Evolutionary conservation across 2,888 invertebrate genomes (phyloP), one percentile per base, ranked within the genome.

Genomic region (Lasiommata megera): DNA sequence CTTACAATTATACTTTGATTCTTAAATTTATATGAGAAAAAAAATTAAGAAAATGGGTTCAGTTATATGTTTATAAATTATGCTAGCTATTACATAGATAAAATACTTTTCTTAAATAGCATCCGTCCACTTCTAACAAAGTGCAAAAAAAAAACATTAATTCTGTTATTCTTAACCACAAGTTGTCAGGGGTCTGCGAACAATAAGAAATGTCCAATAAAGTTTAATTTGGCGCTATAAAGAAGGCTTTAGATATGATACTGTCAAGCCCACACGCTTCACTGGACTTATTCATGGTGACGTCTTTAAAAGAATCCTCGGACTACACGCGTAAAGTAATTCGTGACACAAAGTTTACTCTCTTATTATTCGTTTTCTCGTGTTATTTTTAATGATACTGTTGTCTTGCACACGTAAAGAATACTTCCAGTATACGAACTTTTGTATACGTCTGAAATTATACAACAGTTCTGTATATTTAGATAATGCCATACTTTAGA

Each of bases 131-230:
- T n/a, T n/a, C n/a, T 28, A 47, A 14, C 52, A 40, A 46, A 62
- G 58, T 59, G 54, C 53, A 58, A 58, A 54, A 58, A 58, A 54
- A 43, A 3, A 46, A 29, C 31, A 31, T 46, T 31, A 46, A 16
- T n/a, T 31, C 11, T 31, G 31, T 46, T 46, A 29, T 31, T 46
- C 16, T 16, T 31, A 31, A 16, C 46, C 46, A 16, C 11, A 46
- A 46, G 31, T 31, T 14, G 16, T 31, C 29, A 63, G 69, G 64
- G 68, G 67, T 64, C 64, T 64, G 51, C 62, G 67, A 69, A 72
- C 77, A 81, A 84, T 80, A 82, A 84, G 82, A 82, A 80, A 80
- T 75, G 80, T 85, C 83, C 84, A 88, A 89, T 88, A 88, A 85
- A 88, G 80, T 88, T 85, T 80, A 78, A 88, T 88, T 86, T 83